Conservation (phyloP, 2,888 invertebrate species). For the Tanypteryx hageni region DNA sequence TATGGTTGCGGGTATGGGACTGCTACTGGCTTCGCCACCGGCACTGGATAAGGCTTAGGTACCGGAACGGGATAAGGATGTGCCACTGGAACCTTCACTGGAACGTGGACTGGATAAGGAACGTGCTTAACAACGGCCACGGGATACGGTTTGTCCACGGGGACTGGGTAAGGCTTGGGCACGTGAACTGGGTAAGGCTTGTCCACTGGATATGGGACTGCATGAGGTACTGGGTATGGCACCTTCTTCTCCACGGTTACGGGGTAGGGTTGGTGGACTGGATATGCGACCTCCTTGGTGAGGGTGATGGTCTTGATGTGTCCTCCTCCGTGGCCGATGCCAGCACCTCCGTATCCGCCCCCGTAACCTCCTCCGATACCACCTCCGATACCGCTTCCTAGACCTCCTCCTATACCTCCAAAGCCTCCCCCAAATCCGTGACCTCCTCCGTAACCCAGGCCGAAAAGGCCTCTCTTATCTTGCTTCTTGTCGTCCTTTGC, state of each 20-base stretch:
- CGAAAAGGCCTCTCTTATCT: slow-evolving; percentile 43
- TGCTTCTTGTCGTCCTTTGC: slow-evolving; percentile 75
- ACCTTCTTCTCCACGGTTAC: slow-evolving; percentile 66
- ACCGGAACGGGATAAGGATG: slow-evolving; percentile 87
- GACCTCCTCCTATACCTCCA: not conserved
- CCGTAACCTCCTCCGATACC: slow-evolving; percentile 15
- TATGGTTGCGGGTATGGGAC: slow-evolving; percentile 61
- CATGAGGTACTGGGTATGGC: slow-evolving; percentile 69
- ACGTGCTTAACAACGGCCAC: slow-evolving; percentile 78
- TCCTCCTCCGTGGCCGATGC: not conserved
- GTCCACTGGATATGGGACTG: slow-evolving; percentile 83
- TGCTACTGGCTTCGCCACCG: slow-evolving; percentile 47
- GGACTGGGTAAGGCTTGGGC: slow-evolving; percentile 76
- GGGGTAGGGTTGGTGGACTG: slow-evolving; percentile 64
- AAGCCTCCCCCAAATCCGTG: slow-evolving; percentile 13
- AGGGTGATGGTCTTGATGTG: slow-evolving; percentile 62
- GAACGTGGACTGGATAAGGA: slow-evolving; percentile 80
- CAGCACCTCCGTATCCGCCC: not conserved
- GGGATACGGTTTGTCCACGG: slow-evolving; percentile 79
- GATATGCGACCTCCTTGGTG: slow-evolving; percentile 64
- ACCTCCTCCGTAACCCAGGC: slow-evolving; percentile 44
- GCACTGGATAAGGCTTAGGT: slow-evolving; percentile 41
- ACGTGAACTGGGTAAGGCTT: slow-evolving; percentile 76
- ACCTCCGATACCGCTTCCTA: slow-evolving; percentile 12
- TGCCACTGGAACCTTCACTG: slow-evolving; percentile 82